Percentiles rank a stretch among this genome's conserved stretches.
These are phyloP conservation scores for Myiagra hebetior DNA, from an alignment of 2,113 vertebrate species.

Conservation along the genomic window DNA sequence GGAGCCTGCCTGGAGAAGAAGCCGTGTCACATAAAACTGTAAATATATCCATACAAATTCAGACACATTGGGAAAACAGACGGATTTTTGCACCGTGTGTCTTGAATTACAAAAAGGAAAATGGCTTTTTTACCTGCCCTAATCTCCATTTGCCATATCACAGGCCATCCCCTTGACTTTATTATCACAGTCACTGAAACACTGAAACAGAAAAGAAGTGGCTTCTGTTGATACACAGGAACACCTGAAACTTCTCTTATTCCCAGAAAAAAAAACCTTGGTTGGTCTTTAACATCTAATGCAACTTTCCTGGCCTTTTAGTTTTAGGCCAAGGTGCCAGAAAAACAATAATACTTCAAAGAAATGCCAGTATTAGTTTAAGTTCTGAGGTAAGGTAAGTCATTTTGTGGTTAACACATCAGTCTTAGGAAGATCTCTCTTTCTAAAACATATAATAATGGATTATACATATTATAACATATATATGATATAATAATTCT, in stretches of 20 bases:
- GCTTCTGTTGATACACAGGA: not conserved
- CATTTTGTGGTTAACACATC: not conserved
- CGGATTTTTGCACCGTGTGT: fast-evolving
- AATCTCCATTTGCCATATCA: not conserved
- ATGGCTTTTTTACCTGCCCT: not conserved
- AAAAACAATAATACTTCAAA: not conserved
- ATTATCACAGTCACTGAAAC: not conserved
- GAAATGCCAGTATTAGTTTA: not conserved
- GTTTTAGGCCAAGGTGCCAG: not conserved
- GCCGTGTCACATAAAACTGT: not conserved
- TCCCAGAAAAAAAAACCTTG: not conserved
- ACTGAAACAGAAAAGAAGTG: not conserved
- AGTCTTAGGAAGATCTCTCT: not conserved
- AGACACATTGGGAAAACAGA: not conserved
- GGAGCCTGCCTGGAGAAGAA: conserved; percentile 45
- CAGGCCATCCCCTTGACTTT: not conserved
- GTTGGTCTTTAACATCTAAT: not conserved
- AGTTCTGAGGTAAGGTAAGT: not conserved
- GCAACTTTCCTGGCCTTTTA: not conserved
- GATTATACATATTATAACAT: not conserved
- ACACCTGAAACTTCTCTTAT: not conserved
- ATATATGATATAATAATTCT: not conserved
- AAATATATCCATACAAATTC: conserved; percentile 20
- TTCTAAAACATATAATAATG: not conserved
- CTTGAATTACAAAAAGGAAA: not conserved